These are phyloP conservation scores for Pseudopodoces humilis DNA, from an alignment of 2,113 vertebrate species.

Conservation along the genomic window DNA sequence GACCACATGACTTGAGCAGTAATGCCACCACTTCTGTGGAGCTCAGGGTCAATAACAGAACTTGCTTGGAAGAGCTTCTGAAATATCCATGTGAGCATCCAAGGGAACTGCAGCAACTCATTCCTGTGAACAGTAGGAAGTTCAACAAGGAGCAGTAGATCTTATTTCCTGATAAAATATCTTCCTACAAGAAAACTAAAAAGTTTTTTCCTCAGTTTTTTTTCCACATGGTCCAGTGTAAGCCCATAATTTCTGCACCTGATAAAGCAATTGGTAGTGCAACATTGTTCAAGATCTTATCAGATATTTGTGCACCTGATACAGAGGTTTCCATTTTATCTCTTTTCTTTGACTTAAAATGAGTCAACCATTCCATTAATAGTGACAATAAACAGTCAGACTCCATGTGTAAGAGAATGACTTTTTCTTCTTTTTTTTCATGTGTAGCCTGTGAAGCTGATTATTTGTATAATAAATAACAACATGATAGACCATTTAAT, in stretches of 20 bases:
- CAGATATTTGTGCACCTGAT: background rate
- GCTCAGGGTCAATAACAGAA: background rate
- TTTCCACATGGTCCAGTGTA: background rate
- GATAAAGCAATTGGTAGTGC: background rate
- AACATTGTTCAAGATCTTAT: background rate
- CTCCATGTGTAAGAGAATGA: background rate
- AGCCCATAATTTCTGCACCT: background rate
- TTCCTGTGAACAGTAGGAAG: background rate
- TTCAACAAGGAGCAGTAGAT: background rate
- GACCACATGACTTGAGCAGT: rapidly evolving
- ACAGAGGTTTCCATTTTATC: rapidly evolving
- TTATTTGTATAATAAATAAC: background rate
- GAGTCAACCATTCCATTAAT: background rate
- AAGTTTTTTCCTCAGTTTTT: rapidly evolving
- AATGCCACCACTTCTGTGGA: background rate
- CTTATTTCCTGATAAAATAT: background rate
- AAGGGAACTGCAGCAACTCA: background rate
- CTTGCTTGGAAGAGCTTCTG: background rate
- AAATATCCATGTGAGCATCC: background rate
- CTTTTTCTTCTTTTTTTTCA: background rate
- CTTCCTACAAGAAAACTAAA: background rate
- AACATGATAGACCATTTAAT: background rate
- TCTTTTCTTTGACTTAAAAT: background rate
- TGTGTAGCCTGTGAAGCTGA: background rate
- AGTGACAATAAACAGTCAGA: background rate